Base-by-base conservation (phyloP, 2,797 vertebrate genomes). In the Karalla daura region DNA sequence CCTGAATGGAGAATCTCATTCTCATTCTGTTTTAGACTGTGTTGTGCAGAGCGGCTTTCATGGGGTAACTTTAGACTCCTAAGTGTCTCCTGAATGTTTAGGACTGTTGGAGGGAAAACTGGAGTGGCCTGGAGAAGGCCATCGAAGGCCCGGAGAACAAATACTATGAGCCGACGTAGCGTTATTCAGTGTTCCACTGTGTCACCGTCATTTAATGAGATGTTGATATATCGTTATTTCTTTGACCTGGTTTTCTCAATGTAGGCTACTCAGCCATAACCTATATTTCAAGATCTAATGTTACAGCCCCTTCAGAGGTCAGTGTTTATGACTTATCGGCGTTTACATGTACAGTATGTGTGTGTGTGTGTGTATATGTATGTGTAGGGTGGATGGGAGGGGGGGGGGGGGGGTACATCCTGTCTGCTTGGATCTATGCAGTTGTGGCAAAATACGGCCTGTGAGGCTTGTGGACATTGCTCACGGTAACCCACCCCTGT, bases 401-500 rank as follows among this genome's bases (percentile, higher is more conserved):
- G 44, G 47, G 49, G 59, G 39, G 59, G 9, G 28, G 24, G 17
- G n/a, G 30, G 47, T 67, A n/a, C 28, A 12, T 40, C 28, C 10
- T 37, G 18, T 59, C 66, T 74, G 54, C 39, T 44, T 37, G 24
- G 25, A 53, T 68, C 50, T 53, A 33, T 60, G 43, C 70, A 72
- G 0, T 32, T 64, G 44, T 72, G 73, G 60, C 63, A 63, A 71
- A 76, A 84, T 68, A 62, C 17, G 55, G 55, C 74, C 66, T 67
- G 63, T 51, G n/a, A 44, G 41, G 24, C 58, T 62, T 24, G 70
- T 66, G 62, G 64, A 84, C 71, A 62, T 83, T 87, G 71, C 64
- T 78, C 55, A 49, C 73, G 10, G 21, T 88, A 86, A 83, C 72
- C 85, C 74, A 83, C 11, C 43, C n/a, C 67, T 73, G 80, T 78